Evolutionary conservation across 2,113 vertebrate genomes (phyloP).

Genomic region (Rhynchomys soricoides): DNA sequence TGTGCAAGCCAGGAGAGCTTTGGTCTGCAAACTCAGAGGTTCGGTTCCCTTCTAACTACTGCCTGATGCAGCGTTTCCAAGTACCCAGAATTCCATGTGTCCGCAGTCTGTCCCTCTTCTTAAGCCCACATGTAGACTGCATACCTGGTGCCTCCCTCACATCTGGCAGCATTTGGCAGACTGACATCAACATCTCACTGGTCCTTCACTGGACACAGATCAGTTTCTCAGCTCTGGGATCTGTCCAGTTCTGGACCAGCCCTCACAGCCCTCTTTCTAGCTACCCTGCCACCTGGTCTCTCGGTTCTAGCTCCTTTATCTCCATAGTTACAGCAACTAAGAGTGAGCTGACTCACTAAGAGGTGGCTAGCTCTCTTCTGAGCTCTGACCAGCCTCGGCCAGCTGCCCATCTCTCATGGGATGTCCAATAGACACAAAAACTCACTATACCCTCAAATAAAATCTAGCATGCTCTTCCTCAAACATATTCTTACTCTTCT

Average conservation of each 20-base stretch:
- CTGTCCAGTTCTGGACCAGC: background rate
- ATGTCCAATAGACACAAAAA: background rate
- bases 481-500: background rate
- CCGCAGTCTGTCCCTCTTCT: background rate
- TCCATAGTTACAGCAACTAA: background rate
- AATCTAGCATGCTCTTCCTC: background rate
- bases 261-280: background rate
- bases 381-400: background rate
- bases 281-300: background rate
- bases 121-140: background rate
- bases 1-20: background rate
- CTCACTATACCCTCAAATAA: background rate
- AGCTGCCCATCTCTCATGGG: background rate
- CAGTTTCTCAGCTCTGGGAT: background rate
- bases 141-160: accelerated
- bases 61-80: background rate
- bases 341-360: background rate
- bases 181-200: background rate
- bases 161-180: background rate
- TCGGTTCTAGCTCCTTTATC: background rate
- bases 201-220: background rate
- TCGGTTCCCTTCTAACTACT: background rate
- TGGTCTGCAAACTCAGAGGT: background rate
- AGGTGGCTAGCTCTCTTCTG: background rate
- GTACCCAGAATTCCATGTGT: accelerated